These are phyloP conservation scores for Pachydiplax longipennis DNA, from an alignment of 2,888 invertebrate species.

Conservation along the genomic window DNA sequence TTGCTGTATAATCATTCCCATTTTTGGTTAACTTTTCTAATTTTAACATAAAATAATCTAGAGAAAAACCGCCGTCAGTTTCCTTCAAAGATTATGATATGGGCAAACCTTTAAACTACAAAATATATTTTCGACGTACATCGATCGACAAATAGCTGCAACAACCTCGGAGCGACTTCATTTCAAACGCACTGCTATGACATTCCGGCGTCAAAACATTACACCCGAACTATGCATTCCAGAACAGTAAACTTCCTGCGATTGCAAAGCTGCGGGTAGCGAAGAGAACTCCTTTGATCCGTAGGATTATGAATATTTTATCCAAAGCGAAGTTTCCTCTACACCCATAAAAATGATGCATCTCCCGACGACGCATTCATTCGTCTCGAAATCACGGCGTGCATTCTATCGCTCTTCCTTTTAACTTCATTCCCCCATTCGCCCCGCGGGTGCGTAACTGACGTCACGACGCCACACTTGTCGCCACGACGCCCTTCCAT, in stretches of 20 bases:
- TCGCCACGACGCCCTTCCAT: constrained; percentile 8
- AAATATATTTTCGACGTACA: no score
- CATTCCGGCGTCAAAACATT: not conserved
- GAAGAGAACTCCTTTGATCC: not conserved
- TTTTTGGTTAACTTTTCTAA: no score
- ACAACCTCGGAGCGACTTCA: no score
- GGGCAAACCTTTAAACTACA: no score
- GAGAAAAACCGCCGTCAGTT: no score
- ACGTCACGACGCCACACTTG: constrained; percentile 27
- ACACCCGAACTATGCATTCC: not conserved
- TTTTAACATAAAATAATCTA: no score
- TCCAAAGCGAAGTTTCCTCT: not conserved
- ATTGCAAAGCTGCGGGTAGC: not conserved
- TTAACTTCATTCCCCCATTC: not conserved
- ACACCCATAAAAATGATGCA: not conserved
- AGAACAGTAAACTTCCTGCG: not conserved
- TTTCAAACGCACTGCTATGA: no score
- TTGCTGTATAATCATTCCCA: no score
- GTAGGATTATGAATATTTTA: constrained; percentile 3
- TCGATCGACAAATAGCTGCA: no score
- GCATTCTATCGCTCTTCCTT: not conserved
- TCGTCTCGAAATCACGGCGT: constrained; percentile 10
- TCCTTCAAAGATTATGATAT: no score
- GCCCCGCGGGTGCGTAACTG: constrained; percentile 8
- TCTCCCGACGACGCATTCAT: not conserved